Evolutionary conservation across 2,888 invertebrate genomes (phyloP).

Genomic region (Agriopis marginaria): DNA sequence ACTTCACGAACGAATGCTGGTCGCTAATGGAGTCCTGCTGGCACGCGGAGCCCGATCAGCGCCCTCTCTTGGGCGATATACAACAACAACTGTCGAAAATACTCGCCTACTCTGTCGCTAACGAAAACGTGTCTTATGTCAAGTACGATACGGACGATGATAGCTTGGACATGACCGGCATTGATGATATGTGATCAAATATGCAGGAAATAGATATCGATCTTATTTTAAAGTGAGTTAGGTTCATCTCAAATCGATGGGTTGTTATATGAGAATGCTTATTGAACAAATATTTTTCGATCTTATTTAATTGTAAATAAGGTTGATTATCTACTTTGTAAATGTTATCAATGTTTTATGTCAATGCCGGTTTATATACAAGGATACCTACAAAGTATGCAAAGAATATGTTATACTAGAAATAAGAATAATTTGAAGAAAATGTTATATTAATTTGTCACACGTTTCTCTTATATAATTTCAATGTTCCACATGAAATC

Average conservation of each 20-base stretch:
- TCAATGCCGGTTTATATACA: background rate
- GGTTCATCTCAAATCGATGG: background rate
- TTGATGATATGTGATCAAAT: conserved; percentile 35
- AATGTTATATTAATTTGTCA: too few species aligned
- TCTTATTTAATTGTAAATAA: background rate
- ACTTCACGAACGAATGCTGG: conserved; percentile 94
- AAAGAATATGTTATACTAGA: too few species aligned
- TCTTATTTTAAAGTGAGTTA: background rate
- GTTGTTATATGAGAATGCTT: background rate
- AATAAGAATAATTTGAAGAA: too few species aligned
- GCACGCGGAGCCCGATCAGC: conserved; percentile 90
- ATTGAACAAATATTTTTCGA: background rate
- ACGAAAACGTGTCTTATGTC: conserved; percentile 27
- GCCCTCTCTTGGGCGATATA: conserved; percentile 93
- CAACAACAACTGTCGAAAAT: conserved; percentile 89
- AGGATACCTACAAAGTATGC: too few species aligned
- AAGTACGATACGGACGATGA: conserved; percentile 56
- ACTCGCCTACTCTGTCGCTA: conserved; percentile 40
- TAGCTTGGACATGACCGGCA: conserved; percentile 62
- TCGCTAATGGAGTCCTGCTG: conserved; percentile 94
- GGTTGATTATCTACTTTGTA: background rate
- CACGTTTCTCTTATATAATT: too few species aligned
- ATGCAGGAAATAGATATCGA: background rate
- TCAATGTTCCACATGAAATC: too few species aligned
- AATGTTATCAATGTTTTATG: background rate